Conservation (phyloP, 2,113 vertebrate genomes). For the Ammospiza nelsoni region DNA sequence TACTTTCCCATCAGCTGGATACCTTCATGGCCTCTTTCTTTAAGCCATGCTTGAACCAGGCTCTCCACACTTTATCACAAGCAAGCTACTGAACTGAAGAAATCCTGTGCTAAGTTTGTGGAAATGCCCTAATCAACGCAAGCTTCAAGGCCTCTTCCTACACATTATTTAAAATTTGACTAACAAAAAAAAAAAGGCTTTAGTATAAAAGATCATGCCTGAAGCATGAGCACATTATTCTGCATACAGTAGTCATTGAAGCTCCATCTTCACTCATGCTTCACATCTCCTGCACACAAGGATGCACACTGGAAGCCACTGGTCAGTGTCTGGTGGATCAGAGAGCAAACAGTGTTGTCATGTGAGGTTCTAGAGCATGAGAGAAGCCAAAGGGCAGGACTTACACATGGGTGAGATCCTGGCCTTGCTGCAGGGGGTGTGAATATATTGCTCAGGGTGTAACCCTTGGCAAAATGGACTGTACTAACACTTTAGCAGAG, state of each 20-base stretch:
- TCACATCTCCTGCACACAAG: neutral
- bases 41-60: no score
- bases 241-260: neutral
- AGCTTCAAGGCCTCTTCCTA: neutral
- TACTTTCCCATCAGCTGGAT: no score
- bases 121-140: neutral
- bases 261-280: neutral
- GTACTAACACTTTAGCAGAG: neutral
- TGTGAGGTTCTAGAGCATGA: neutral
- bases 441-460: neutral
- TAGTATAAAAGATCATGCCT: neutral
- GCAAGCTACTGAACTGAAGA: neutral
- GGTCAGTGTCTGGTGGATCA: neutral
- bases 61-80: neutral
- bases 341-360: neutral
- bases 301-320: neutral
- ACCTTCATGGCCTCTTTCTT: no score
- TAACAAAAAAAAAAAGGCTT: neutral
- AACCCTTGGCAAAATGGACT: neutral
- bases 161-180: neutral
- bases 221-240: neutral
- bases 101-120: neutral
- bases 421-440: neutral
- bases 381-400: neutral
- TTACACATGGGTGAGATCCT: neutral